Conservation (phyloP, 2,797 vertebrate genomes). For the Arctocebus calabarensis region DNA sequence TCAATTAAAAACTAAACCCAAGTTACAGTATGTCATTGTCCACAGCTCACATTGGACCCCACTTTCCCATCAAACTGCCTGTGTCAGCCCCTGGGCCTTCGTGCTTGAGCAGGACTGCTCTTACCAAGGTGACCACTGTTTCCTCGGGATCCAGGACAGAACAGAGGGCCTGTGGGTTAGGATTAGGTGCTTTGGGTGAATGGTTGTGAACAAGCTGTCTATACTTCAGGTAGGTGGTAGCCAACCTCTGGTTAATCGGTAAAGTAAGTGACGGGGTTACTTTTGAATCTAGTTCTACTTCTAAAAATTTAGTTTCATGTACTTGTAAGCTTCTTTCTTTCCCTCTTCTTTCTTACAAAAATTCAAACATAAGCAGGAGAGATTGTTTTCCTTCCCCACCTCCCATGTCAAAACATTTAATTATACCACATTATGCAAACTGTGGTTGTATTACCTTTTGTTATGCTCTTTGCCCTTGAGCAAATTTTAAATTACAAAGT, state of each 20-base stretch:
- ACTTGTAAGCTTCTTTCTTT: neutral
- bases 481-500: constrained; percentile 65
- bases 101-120: neutral
- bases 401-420: constrained; percentile 60
- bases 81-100: neutral
- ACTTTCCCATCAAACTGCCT: accelerated
- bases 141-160: neutral
- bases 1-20: neutral
- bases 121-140: neutral
- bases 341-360: neutral
- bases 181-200: neutral
- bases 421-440: constrained; percentile 44
- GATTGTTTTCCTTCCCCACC: constrained; percentile 31
- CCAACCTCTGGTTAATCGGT: neutral
- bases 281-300: neutral
- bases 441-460: constrained; percentile 27
- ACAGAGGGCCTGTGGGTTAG: neutral
- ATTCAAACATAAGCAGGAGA: neutral
- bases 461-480: constrained; percentile 60
- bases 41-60: neutral
- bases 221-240: neutral
- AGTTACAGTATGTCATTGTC: neutral
- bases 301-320: neutral
- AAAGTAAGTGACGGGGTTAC: constrained; percentile 5
- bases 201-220: neutral